Conservation (phyloP, 2,113 vertebrate genomes). For the Takifugu bimaculatus region DNA sequence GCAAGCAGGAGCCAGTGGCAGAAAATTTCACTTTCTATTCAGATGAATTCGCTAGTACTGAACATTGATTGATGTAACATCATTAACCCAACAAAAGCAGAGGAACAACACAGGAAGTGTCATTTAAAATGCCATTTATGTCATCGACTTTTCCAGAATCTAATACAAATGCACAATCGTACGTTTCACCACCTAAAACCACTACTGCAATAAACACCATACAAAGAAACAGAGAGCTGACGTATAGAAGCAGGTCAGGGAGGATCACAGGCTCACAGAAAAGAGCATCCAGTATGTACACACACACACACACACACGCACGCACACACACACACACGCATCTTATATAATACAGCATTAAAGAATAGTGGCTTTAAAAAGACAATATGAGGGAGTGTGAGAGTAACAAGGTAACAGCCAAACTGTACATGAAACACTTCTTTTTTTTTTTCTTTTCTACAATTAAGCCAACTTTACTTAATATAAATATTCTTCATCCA, state of each 20-base stretch:
- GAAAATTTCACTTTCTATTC: conserved; percentile 3
- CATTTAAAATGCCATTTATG: conserved; percentile 72
- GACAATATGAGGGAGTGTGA: conserved; percentile 38
- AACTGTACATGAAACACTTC: conserved; percentile 66
- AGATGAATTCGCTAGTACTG: conserved; percentile 7
- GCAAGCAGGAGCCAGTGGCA: not conserved
- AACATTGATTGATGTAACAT: not conserved
- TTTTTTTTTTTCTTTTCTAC: conserved; percentile 51
- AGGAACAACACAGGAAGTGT: conserved; percentile 23
- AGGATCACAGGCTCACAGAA: conserved; percentile 52
- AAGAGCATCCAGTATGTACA: conserved; percentile 43
- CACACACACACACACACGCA: conserved; percentile 20
- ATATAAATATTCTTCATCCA: conserved; percentile 81
- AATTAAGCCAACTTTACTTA: conserved; percentile 71
- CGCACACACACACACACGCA: conserved; percentile 23
- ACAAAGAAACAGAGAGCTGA: conserved; percentile 66
- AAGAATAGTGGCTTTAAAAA: conserved; percentile 60
- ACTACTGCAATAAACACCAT: conserved; percentile 73
- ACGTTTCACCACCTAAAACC: conserved; percentile 72
- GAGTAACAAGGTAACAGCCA: conserved; percentile 50
- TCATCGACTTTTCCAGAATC: conserved; percentile 67
- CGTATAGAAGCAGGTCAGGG: conserved; percentile 43
- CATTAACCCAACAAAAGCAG: not conserved
- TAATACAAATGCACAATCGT: conserved; percentile 75
- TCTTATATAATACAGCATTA: conserved; percentile 67